These are phyloP conservation scores for Stichodactyla helianthus DNA, from an alignment of 64 coral and sea anemone genomes.

Conservation along the genomic window DNA sequence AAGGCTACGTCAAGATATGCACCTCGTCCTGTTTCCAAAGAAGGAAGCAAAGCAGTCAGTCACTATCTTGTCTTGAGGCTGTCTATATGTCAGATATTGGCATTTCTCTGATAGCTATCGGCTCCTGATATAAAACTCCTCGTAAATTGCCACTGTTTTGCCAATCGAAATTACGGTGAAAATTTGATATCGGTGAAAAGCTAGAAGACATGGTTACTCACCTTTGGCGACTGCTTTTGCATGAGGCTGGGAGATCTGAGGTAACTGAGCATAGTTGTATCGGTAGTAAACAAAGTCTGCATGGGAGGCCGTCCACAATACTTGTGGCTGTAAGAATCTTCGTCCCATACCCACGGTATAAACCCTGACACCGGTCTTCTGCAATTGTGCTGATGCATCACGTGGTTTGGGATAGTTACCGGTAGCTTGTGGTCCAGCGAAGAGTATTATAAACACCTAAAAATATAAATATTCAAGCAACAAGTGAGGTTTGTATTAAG, in stretches of 20 bases:
- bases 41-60: not conserved
- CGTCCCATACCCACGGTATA: slow-evolving; percentile 37
- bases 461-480: not conserved
- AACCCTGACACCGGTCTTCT: slow-evolving; percentile 28
- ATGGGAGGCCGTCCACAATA: slow-evolving; percentile 35
- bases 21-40: slow-evolving; percentile 14
- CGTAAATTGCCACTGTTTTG: too few relatives aligned
- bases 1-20: slow-evolving; percentile 60
- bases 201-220: not conserved
- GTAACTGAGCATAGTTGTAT: slow-evolving; percentile 22
- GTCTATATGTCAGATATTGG: too few relatives aligned
- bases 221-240: slow-evolving; percentile 11
- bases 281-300: slow-evolving; percentile 32
- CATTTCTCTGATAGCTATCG: too few relatives aligned
- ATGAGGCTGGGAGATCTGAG: not conserved
- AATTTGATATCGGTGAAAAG: too few relatives aligned
- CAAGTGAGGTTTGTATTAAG: too few relatives aligned
- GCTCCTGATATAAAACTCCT: too few relatives aligned
- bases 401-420: slow-evolving; percentile 11
- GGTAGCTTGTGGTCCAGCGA: not conserved
- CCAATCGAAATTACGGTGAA: too few relatives aligned
- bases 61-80: not conserved
- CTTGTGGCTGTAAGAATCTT: slow-evolving; percentile 25
- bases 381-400: slow-evolving; percentile 26
- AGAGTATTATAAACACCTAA: slow-evolving; percentile 11